A percentile compares a stretch with the other conserved stretches of the same genome.
Evolutionary conservation across 2,797 vertebrate species (phyloP).

Genomic region (Chanos chanos): DNA sequence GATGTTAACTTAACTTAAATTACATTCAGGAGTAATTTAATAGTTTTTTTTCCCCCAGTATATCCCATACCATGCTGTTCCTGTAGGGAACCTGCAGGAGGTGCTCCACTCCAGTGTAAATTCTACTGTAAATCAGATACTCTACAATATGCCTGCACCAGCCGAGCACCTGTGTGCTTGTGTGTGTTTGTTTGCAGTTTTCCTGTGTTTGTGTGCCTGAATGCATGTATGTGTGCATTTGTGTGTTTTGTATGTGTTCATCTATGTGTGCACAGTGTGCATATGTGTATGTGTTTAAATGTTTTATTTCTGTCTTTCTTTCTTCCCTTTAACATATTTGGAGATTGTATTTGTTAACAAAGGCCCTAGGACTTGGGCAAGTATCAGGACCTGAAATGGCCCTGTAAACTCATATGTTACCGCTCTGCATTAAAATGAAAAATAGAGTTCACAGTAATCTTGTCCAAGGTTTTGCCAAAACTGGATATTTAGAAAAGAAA

Average conservation of each 20-base stretch:
- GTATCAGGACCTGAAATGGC: slow-evolving; percentile 21
- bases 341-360: too few species aligned
- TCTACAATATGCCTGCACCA: too few species aligned
- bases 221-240: slow-evolving; percentile 13
- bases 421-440: slow-evolving; percentile 18
- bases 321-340: too few species aligned
- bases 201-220: neutral
- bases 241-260: neutral
- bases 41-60: too few species aligned
- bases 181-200: neutral
- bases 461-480: slow-evolving; percentile 8
- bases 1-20: too few species aligned
- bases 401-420: slow-evolving; percentile 1
- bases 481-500: slow-evolving; percentile 12
- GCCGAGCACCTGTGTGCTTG: neutral
- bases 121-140: too few species aligned
- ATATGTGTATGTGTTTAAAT: neutral
- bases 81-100: too few species aligned
- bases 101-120: too few species aligned
- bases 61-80: too few species aligned
- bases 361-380: too few species aligned
- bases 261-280: neutral
- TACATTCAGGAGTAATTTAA: too few species aligned
- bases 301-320: neutral
- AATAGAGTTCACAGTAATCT: slow-evolving; percentile 15